Percentiles rank a stretch among this genome's conserved stretches.
Evolutionary conservation across 1,140 invertebrate species (phyloP).

Genomic region (Drepana arcuata): DNA sequence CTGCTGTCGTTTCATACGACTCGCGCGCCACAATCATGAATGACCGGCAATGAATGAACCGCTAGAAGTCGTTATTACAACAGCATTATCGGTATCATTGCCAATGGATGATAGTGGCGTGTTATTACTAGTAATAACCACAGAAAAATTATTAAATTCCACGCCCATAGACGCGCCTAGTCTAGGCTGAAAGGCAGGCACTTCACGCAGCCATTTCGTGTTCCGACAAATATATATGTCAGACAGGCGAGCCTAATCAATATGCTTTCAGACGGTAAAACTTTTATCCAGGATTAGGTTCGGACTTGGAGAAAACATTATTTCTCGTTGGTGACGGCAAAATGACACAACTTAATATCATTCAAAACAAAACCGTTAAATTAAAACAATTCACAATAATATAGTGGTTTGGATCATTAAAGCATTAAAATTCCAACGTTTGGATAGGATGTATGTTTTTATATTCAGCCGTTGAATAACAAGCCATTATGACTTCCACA

Average conservation of each 20-base stretch:
- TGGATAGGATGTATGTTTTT: too few species aligned
- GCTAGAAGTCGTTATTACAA: constrained; percentile 21
- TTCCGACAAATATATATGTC: constrained; percentile 22
- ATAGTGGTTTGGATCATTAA: too few species aligned
- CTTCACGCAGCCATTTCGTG: constrained; percentile 6
- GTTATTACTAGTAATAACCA: constrained; percentile 15
- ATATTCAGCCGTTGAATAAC: too few species aligned
- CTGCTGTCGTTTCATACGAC: too few species aligned
- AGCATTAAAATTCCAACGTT: too few species aligned
- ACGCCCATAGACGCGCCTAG: constrained; percentile 25
- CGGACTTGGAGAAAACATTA: constrained; percentile 4
- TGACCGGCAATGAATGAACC: constrained; percentile 32
- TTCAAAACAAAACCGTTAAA: too few species aligned
- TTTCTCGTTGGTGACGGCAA: constrained; percentile 6
- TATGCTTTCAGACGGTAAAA: constrained; percentile 35
- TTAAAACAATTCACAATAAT: too few species aligned
- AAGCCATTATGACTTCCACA: too few species aligned
- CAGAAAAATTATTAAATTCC: constrained; percentile 21
- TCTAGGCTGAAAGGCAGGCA: constrained; percentile 20
- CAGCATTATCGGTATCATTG: constrained; percentile 13
- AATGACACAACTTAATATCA: too few species aligned
- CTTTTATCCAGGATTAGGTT: constrained; percentile 19
- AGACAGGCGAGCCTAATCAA: constrained; percentile 30
- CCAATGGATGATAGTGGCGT: constrained; percentile 10
- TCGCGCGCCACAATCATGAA: too few species aligned